phyloP scores from a whole-genome alignment of 2,113 vertebrate species.

The Cyrtonyx montezumae region DNA sequence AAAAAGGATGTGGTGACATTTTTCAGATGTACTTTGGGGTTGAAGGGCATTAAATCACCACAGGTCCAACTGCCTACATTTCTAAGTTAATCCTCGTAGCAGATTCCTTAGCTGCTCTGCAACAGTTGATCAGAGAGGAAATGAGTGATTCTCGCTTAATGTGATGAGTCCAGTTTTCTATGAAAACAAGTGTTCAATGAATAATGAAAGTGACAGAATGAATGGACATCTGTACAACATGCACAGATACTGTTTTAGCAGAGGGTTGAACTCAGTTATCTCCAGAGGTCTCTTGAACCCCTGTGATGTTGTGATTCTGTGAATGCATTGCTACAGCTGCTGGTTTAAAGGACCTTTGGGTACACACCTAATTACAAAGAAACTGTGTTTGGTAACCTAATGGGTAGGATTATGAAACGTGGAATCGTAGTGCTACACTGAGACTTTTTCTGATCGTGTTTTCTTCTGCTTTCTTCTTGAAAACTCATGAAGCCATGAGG shows the following conservation, averaged over 20 bases:
- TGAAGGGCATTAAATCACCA: slow-evolving; percentile 74
- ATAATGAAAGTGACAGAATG: neutral
- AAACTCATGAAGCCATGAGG: neutral
- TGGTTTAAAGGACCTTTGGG: neutral
- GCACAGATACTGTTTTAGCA: too few relatives aligned
- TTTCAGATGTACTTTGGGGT: slow-evolving; percentile 90
- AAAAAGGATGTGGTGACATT: slow-evolving; percentile 87
- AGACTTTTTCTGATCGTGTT: neutral
- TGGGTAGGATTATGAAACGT: neutral
- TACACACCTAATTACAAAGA: neutral
- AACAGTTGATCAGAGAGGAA: neutral
- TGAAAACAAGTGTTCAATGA: neutral
- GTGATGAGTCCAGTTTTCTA: neutral
- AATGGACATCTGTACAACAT: neutral
- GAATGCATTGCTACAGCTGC: neutral
- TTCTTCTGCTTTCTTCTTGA: neutral
- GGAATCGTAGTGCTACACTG: neutral
- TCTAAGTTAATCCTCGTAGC: neutral
- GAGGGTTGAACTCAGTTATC: too few relatives aligned
- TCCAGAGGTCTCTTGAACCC: too few relatives aligned
- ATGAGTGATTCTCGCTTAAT: neutral
- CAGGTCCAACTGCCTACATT: fast-evolving
- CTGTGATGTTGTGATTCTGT: too few relatives aligned
- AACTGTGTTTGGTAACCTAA: neutral
- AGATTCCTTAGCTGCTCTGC: neutral